Conservation (phyloP, 1,140 invertebrate genomes). For the Sarcophaga peregrina region DNA sequence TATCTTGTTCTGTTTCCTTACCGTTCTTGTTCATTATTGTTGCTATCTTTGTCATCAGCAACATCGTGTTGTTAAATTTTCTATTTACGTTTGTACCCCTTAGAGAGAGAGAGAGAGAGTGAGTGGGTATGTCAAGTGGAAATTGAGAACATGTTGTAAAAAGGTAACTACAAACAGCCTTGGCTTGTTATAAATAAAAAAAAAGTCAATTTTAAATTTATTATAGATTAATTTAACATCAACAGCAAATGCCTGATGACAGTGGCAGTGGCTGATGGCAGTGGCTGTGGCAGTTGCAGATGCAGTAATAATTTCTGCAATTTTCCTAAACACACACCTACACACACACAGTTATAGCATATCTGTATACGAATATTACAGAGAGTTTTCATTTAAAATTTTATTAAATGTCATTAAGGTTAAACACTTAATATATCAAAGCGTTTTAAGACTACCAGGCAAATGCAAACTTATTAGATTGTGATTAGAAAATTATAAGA, state of each 20-base stretch:
- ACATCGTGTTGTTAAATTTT: background rate
- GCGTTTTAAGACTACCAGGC: background rate
- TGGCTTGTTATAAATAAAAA: constrained; percentile 1
- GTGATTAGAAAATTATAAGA: no score
- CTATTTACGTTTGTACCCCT: background rate
- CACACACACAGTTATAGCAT: no score
- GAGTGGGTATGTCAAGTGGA: background rate
- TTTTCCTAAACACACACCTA: no score
- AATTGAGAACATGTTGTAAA: background rate
- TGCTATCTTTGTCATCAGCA: no score
- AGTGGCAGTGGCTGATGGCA: background rate
- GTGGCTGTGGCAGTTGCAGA: background rate
- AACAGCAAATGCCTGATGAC: background rate
- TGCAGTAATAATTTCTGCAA: background rate
- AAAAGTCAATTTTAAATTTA: constrained; percentile 20
- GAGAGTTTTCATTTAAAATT: background rate
- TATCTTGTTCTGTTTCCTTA: no score
- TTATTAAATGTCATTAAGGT: constrained; percentile 22
- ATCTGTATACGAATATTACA: background rate
- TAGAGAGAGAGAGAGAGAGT: background rate
- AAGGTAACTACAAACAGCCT: background rate
- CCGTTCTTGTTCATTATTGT: no score
- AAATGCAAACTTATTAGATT: no score
- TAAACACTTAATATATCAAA: constrained; percentile 25
- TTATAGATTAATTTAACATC: constrained; percentile 10